Evolutionary conservation across 2,797 vertebrate species (phyloP).

Genomic region (Sebastes nivosus): DNA sequence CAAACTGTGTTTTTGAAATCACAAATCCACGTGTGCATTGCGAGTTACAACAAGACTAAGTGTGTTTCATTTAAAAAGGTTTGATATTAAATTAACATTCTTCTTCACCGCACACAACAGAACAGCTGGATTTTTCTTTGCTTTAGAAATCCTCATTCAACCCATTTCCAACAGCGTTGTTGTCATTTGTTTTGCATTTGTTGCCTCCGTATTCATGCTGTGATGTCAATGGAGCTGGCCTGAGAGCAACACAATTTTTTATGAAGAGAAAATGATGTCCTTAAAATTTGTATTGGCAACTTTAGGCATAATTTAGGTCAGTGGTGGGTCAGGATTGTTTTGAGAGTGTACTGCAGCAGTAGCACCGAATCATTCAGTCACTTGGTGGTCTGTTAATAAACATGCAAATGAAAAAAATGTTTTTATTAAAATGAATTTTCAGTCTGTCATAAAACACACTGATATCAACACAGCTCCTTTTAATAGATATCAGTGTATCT

Average conservation of each 20-base stretch:
- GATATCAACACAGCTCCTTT: not conserved
- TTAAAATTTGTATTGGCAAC: not conserved
- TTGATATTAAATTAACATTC: not conserved
- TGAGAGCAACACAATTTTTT: not conserved
- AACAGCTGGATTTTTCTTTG: not conserved
- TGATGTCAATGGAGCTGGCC: not conserved
- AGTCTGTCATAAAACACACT: not conserved
- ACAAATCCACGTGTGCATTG: not conserved
- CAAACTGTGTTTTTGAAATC: not conserved
- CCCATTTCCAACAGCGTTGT: no score
- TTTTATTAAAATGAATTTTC: not conserved
- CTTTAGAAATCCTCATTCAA: not conserved
- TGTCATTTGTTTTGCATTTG: not conserved
- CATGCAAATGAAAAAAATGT: not conserved
- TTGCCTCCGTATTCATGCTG: not conserved
- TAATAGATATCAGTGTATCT: not conserved
- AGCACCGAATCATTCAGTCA: no score
- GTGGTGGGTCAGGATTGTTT: not conserved
- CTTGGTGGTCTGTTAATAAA: not conserved
- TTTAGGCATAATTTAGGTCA: not conserved
- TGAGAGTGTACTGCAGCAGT: not conserved
- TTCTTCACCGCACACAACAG: not conserved
- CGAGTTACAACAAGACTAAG: not conserved
- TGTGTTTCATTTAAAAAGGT: not conserved
- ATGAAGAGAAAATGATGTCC: not conserved